phyloP scores from a whole-genome alignment of 2,113 vertebrate species.

The Andinoacara biseriatus region DNA sequence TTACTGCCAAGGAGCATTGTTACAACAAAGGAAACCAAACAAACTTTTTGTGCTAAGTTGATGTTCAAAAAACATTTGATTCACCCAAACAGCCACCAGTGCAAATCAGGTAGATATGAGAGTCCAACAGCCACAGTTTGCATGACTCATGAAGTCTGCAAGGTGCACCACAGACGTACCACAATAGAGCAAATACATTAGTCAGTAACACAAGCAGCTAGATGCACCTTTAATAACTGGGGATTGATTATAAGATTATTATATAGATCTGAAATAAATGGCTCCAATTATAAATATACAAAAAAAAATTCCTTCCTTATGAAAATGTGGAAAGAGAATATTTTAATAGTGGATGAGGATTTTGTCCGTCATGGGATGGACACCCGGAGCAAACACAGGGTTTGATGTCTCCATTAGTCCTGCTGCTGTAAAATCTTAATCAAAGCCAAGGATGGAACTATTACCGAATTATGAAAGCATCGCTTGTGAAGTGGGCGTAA shows the following conservation, averaged over 20 bases:
- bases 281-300: neutral
- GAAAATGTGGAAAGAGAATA: neutral
- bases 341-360: slow-evolving; percentile 28
- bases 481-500: slow-evolving; percentile 56
- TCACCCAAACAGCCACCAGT: neutral
- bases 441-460: slow-evolving; percentile 50
- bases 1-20: no score
- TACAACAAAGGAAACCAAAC: no score
- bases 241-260: no score
- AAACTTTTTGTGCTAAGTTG: neutral
- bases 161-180: no score
- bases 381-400: slow-evolving; percentile 23
- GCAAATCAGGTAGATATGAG: no score
- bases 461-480: slow-evolving; percentile 57
- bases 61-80: neutral
- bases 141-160: no score
- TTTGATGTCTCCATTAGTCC: slow-evolving; percentile 33
- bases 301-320: neutral
- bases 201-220: neutral
- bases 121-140: no score
- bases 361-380: slow-evolving; percentile 41
- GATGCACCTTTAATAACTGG: no score
- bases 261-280: neutral
- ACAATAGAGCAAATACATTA: no score
- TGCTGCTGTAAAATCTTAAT: slow-evolving; percentile 61